phyloP scores from a whole-genome alignment of 1,140 invertebrate species.

The Portunus trituberculatus region DNA sequence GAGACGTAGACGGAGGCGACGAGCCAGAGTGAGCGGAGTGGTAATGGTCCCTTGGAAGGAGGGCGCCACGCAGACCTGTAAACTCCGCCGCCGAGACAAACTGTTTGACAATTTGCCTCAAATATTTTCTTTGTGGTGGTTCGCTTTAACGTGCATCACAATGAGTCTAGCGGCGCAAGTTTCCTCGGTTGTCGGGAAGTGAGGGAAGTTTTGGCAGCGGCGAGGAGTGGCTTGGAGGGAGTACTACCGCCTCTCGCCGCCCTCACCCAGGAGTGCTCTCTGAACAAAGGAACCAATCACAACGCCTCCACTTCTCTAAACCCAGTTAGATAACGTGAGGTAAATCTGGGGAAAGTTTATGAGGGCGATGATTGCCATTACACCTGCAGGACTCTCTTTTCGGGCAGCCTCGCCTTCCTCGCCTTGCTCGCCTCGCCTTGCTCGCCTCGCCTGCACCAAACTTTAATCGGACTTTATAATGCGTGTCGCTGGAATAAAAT shows the following conservation, averaged over 20 bases:
- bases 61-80: background rate
- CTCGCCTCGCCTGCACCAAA: background rate
- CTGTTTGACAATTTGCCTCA: constrained; percentile 60
- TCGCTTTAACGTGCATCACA: constrained; percentile 61
- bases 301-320: constrained; percentile 30
- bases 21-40: background rate
- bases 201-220: constrained; percentile 42
- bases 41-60: background rate
- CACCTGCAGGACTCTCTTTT: background rate
- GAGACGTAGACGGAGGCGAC: background rate
- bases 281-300: constrained; percentile 60
- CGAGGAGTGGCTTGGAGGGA: constrained; percentile 17
- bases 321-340: background rate
- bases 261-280: constrained; percentile 29
- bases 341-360: constrained; percentile 48
- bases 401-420: background rate
- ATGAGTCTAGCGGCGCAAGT: constrained; percentile 50
- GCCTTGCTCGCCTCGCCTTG: background rate
- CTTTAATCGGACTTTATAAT: constrained; percentile 24
- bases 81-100: constrained; percentile 35
- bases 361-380: constrained; percentile 5
- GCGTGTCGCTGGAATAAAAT: constrained; percentile 9
- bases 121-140: constrained; percentile 67
- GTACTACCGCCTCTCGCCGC: background rate
- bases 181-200: constrained; percentile 50